Base-by-base conservation (phyloP, 2,797 vertebrate genomes). In the Sternarchorhynchus goeldii region DNA sequence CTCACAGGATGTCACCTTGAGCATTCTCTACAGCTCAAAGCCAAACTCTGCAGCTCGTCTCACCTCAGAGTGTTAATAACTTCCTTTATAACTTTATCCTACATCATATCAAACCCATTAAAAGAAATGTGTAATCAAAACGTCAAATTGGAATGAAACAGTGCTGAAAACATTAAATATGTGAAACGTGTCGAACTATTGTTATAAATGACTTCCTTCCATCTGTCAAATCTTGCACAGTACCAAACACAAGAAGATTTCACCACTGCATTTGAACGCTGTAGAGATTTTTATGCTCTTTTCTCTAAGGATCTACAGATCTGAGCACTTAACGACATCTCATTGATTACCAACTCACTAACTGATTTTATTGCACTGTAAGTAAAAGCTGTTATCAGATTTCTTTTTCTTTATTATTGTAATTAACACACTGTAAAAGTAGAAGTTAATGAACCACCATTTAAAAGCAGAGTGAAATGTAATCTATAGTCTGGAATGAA, bases 331-430 rank as follows among this genome's bases (percentile, higher is more conserved):
- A 60, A 53, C 66, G 39, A 69, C 71, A 34, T 71, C 62, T 66
- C 50, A 83, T 71, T 77, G 76, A 81, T 85, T 77, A 75, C 34
- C 14, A 41, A 56, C 14, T 77, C 55, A 32, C 59, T 73, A 67
- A 83, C 70, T 82, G 65, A 78, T 76, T 78, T 73, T 81, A 70
- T 78, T 79, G 80, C 75, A 74, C 62, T 82, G 76, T 82, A 82
- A 82, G 74, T 83, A 78, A 82, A 76, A 81, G 79, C 74, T 83
- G 73, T 82, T 83, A 80, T 80, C 76, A 80, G 78, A 75, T 75
- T 53, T 75, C 58, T 18, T 39, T 81, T 34, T 69, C 32, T 56
- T 70, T 72, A 76, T 80, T 79, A 85, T 63, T 69, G 67, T 78
- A 78, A 76, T 76, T 77, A 77, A 80, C 80, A 85, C 82, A 76